Base-by-base conservation (phyloP, 2,888 invertebrate genomes). In the Colletes collaris region DNA sequence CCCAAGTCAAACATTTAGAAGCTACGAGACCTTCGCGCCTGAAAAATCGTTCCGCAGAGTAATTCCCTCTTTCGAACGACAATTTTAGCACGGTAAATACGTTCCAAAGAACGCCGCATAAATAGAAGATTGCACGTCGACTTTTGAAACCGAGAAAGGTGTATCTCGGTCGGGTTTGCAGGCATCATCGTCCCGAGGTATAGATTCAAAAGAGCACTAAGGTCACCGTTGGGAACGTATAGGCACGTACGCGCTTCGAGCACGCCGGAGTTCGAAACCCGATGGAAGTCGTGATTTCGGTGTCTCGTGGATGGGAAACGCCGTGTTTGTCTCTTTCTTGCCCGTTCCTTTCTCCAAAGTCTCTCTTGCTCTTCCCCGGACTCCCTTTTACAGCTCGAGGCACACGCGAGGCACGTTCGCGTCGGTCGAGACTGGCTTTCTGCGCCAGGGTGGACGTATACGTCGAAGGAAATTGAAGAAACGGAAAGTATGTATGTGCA, bases 271-370 rank as follows among this genome's bases (percentile, higher is more conserved):
- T 75, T 74, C 78, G 85, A 79, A 83, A 76, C 71, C 64, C 69
- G 87, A 86, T 81, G 79, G 82, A 81, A 77, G 67, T 79, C 66
- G 81, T 86, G 86, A 84, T 86, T 86, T 86, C 74, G 79, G 62
- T 67, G 64, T 49, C 59, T 65, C 53, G 66, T 55, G 56, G 49
- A n/a, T 66, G 69, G 75, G 63, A 68, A 79, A 77, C 55, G 53
- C 46, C 44, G 27, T n/a, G 50, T 64, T 62, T 37, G 46, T 68
- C 60, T 49, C 27, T 5, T 49, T 50, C 40, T 46, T 1, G 19
- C 6, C 49, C 56, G 44, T 8, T 62, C 37, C 50, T 58, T 46
- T 49, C 58, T 5, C 16, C 16, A 8, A 44, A 2, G 44, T 37
- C 55, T 44, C 62, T 49, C 56, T 60, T n/a, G 0, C 37, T 68